phyloP scores from a whole-genome alignment of 1,140 invertebrate genomes.

The Heliothis virescens region DNA sequence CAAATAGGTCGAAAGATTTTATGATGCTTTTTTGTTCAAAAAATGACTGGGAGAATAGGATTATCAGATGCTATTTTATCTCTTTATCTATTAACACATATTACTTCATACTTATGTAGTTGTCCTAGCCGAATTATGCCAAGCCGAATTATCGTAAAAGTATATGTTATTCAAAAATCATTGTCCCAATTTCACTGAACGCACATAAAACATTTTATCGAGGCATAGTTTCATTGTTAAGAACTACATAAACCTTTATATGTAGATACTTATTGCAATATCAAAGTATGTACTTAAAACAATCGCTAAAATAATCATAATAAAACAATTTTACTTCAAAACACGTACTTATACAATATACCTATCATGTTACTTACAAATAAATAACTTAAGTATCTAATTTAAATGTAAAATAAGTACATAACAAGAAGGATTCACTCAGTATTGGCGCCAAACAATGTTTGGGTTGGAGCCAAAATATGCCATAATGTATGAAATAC shows the following conservation, averaged over 20 bases:
- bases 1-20: neutral
- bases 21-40: too few species aligned
- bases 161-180: too few species aligned
- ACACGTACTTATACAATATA: conserved; percentile 23
- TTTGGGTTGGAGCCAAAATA: conserved; percentile 9
- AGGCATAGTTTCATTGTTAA: too few species aligned
- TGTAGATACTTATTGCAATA: neutral
- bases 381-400: conserved; percentile 29
- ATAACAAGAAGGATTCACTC: conserved; percentile 15
- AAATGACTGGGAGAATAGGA: too few species aligned
- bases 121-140: too few species aligned
- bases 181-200: too few species aligned
- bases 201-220: too few species aligned
- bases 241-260: neutral
- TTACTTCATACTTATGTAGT: too few species aligned
- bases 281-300: neutral
- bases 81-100: too few species aligned
- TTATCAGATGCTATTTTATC: too few species aligned
- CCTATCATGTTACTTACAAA: neutral
- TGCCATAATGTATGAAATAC: neutral
- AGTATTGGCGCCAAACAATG: conserved; percentile 14
- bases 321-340: conserved; percentile 14
- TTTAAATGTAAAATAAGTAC: conserved; percentile 32
- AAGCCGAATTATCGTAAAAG: too few species aligned
- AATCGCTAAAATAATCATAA: conserved; percentile 10